Evolutionary conservation across 1,140 invertebrate species (phyloP).

Genomic region (Leptinotarsa lineolata): DNA sequence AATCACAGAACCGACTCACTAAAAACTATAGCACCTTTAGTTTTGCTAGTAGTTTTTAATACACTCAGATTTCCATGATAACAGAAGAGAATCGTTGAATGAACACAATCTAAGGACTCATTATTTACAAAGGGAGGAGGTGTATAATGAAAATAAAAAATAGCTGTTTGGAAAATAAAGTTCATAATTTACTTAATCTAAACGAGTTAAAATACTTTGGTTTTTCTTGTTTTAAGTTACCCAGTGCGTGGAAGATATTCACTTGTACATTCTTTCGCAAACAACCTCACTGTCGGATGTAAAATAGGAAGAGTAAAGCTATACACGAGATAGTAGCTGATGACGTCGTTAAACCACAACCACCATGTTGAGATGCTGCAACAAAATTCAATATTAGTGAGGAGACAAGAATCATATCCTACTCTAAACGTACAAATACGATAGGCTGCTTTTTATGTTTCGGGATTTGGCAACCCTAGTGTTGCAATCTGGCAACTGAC

Average conservation of each 20-base stretch:
- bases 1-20: constrained; percentile 22
- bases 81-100: neutral
- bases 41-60: constrained; percentile 24
- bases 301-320: constrained; percentile 27
- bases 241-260: constrained; percentile 31
- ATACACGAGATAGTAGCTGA: constrained; percentile 23
- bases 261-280: constrained; percentile 11
- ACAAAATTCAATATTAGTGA: constrained; percentile 4
- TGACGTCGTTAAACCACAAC: constrained; percentile 20
- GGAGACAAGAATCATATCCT: too few relatives aligned
- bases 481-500: too few relatives aligned
- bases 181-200: constrained; percentile 32
- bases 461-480: too few relatives aligned
- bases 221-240: constrained; percentile 41
- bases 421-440: too few relatives aligned
- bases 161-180: constrained; percentile 17
- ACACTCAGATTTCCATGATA: constrained; percentile 16
- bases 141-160: constrained; percentile 10
- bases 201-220: constrained; percentile 41
- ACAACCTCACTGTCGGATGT: constrained; percentile 19
- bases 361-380: constrained; percentile 31
- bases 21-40: constrained; percentile 19
- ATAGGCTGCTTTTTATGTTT: too few relatives aligned
- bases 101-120: constrained; percentile 21
- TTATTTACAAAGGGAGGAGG: constrained; percentile 21